Base-by-base conservation (phyloP, 2,888 invertebrate species). In the Ennomos quercinarius region DNA sequence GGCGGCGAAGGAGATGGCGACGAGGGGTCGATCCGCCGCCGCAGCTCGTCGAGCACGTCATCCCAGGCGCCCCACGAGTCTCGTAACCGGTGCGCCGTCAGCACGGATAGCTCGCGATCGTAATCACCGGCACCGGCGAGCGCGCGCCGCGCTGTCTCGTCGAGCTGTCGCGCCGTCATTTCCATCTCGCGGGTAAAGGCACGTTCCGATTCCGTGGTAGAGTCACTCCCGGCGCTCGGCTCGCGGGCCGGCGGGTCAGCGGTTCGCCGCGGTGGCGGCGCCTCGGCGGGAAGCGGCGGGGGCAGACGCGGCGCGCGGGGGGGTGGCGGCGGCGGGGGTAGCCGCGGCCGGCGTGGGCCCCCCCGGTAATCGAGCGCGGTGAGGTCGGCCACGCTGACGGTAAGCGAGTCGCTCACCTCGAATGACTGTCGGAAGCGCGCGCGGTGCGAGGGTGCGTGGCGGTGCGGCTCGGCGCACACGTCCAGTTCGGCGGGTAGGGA, bases 401-500 rank as follows among this genome's bases (percentile, higher is more conserved):
- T 94, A 75, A 89, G 93, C 80, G 80, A 81, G 71, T 93, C 92
- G 73, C 81, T 82, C 56, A 92, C 90, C 62, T 91, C 86, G 72
- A 93, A 93, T 62, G 86, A 77, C 71, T 92, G 92, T n/a, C 86
- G 83, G 79, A 92, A 93, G 57, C 86, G 84, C 67, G 90, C 87
- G 66, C 84, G 83, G 68, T 89, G 90, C 46, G 77, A 71, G 52
- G 63, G 50, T 2, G 73, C 75, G 78, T 76, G 81, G 17, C 83
- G 84, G 47, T 79, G 82, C 64, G 86, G 85, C 70, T 87, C 89
- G 74, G 91, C 90, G 89, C 94, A 93, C 72, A 95, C 92, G 89
- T 95, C 94, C 64, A 95, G 91, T 77, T 95, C 94, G 75, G 95
- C 95, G 74, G 95, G 95, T 60, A 95, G 94, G 75, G 94, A 75